Evolutionary conservation across 2,888 invertebrate genomes (phyloP), one percentile per base, ranked within the genome.

Genomic region (Rhingia campestris): DNA sequence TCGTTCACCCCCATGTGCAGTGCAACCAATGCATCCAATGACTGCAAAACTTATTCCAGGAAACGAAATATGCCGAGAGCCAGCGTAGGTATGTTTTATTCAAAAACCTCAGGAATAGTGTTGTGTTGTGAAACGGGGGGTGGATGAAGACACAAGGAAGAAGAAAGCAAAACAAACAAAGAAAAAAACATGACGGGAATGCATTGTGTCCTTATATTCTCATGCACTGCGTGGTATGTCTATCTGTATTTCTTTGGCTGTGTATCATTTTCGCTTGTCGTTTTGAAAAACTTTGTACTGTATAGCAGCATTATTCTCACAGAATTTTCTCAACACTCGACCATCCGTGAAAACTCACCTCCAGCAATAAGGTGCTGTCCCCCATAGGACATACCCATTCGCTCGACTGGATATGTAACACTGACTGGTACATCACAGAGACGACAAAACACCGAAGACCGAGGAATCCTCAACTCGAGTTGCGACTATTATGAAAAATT

Each of bases 401-500:
- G 67, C 37, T 51, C n/a, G 14, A 30, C 33, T 12, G 4, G 33
- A 33, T n/a, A 33, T 30, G 64, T 51, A 41, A 67, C 66, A 70
- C 53, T 72, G 61, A 61, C 58, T 72, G 54, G 30, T 39, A 54
- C 63, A 74, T 61, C 33, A 41, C 56, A 7, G 54, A 32, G 47
- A 41, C 54, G 49, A 63, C 45, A 61, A 72, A 72, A 70, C 39
- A 39, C 10, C 47, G 63, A 77, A 63, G 63, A 69, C 75, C 59
- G 54, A 73, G 66, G 72, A 82, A 73, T 82, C 67, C 77, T 67
- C 67, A 77, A 77, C 77, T 77, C 67, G 72, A 82, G 77, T 45
- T 77, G 81, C 67, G 77, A 77, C 81, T 77, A 77, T 77, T 82
- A 82, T 82, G 77, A 82, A 82, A 82, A 82, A 82, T 82, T 77